These are phyloP conservation scores for Saimiri boliviensis DNA, from an alignment of 2,113 vertebrate species.

Conservation along the genomic window DNA sequence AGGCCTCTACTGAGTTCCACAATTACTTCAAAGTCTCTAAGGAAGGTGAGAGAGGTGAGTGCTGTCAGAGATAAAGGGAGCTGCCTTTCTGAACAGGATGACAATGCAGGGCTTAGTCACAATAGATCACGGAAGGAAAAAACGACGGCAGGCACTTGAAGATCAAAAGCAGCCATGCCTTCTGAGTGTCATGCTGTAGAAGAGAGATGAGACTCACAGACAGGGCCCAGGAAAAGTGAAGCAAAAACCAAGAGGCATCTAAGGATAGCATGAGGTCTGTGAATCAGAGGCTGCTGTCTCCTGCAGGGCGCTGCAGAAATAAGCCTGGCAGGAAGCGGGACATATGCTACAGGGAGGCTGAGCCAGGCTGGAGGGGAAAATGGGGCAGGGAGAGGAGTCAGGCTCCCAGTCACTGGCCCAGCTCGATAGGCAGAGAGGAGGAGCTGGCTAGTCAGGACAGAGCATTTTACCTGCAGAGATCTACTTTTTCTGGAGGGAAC, in stretches of 20 bases:
- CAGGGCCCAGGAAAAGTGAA: background rate
- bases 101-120: background rate
- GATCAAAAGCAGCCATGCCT: background rate
- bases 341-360: background rate
- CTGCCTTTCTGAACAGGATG: background rate
- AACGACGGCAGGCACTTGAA: background rate
- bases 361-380: background rate
- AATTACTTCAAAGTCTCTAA: slow-evolving; percentile 49
- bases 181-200: background rate
- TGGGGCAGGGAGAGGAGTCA: background rate
- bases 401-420: background rate
- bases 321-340: background rate
- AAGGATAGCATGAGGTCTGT: background rate
- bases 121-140: background rate
- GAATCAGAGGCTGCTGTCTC: background rate
- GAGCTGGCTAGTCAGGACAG: background rate
- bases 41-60: background rate
- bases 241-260: background rate
- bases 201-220: background rate
- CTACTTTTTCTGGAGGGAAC: background rate
- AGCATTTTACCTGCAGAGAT: background rate
- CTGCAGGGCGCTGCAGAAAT: background rate
- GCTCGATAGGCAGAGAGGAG: background rate
- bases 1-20: background rate
- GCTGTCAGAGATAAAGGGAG: slow-evolving; percentile 12